These are phyloP conservation scores for Falco concolor DNA, from an alignment of 2,797 vertebrate genomes.

Conservation along the genomic window DNA sequence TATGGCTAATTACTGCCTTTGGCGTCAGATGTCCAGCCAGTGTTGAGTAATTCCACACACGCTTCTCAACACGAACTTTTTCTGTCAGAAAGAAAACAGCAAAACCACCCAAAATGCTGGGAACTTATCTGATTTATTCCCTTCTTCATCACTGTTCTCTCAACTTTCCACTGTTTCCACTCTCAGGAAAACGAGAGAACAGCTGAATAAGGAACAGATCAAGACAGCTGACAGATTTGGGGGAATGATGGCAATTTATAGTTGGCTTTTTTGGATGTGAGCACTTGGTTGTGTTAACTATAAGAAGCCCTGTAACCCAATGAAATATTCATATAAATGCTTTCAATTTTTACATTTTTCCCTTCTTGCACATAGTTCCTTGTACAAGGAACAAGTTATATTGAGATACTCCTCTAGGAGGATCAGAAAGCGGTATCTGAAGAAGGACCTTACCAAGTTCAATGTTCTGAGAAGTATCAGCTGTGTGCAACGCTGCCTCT, in stretches of 20 bases:
- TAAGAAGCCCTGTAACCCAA: background rate
- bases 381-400: background rate
- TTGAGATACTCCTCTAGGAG: background rate
- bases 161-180: background rate
- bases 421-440: background rate
- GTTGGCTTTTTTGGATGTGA: fast-evolving
- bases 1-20: background rate
- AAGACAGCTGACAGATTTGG: background rate
- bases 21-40: background rate
- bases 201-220: background rate
- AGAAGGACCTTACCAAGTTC: constrained; percentile 83
- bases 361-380: background rate
- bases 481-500: constrained; percentile 86
- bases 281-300: background rate
- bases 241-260: background rate
- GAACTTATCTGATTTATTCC: background rate
- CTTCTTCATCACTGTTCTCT: background rate
- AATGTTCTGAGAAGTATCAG: constrained; percentile 94
- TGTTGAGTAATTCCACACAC: background rate
- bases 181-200: background rate
- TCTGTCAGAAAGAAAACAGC: background rate
- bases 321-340: background rate
- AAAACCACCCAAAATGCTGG: background rate
- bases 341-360: background rate
- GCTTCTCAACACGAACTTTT: background rate